Conservation (phyloP, 2,113 vertebrate species). For the Callorhinus ursinus region DNA sequence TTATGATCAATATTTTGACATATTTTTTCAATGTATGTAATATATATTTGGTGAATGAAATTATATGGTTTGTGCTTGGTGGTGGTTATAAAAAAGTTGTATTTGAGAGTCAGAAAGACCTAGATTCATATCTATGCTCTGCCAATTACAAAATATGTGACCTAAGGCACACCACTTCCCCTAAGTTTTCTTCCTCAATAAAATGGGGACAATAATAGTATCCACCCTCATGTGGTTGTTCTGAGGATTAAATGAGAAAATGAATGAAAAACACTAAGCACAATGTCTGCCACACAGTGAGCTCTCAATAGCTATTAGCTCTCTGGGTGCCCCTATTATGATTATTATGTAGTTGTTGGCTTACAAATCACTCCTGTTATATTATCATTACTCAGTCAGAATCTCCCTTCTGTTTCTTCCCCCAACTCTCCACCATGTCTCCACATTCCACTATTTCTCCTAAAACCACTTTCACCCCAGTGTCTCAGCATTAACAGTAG, state of each 20-base stretch:
- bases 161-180: neutral
- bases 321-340: neutral
- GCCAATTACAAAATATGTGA: neutral
- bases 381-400: neutral
- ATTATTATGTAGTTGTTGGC: neutral
- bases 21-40: neutral
- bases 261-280: neutral
- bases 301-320: neutral
- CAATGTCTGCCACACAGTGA: neutral
- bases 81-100: neutral
- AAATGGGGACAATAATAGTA: neutral
- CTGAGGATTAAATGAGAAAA: neutral
- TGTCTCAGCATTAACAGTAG: neutral
- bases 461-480: neutral
- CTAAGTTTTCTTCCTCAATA: slow-evolving; percentile 14
- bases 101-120: neutral
- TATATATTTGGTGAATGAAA: neutral
- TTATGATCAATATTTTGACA: neutral
- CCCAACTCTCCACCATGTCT: neutral
- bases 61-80: neutral
- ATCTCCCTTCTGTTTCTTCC: neutral
- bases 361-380: neutral
- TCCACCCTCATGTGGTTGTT: neutral
- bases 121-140: neutral
- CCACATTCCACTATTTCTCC: neutral